These are phyloP conservation scores for Cheilosia vulpina DNA, from an alignment of 2,888 invertebrate genomes.

Conservation along the genomic window DNA sequence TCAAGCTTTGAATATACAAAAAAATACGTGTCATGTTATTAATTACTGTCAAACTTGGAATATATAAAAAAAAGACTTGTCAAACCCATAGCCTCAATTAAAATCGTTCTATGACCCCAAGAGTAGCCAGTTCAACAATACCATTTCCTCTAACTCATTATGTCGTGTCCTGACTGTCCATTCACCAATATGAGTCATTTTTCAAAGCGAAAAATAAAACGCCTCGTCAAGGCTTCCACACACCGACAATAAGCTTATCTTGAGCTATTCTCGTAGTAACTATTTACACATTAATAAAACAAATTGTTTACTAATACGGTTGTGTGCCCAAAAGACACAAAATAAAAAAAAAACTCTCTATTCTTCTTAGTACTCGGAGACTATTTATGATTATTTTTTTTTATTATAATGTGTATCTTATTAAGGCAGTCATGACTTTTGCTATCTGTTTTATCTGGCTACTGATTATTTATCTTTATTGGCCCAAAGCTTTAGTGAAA, in stretches of 20 bases:
- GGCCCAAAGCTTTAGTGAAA: background rate
- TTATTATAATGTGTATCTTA: slow-evolving; percentile 41
- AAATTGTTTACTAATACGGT: slow-evolving; percentile 48
- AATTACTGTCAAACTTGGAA: no score
- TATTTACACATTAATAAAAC: slow-evolving; percentile 54
- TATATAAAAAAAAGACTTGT: background rate
- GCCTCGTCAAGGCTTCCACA: slow-evolving; percentile 9
- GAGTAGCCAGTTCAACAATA: background rate
- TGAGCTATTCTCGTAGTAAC: slow-evolving; percentile 32
- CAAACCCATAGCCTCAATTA: background rate
- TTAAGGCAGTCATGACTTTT: slow-evolving; percentile 27
- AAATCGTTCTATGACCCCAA: background rate
- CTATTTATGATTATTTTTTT: slow-evolving; percentile 24
- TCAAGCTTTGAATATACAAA: no score
- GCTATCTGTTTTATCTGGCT: slow-evolving; percentile 23
- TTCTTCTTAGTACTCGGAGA: background rate
- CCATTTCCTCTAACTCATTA: background rate
- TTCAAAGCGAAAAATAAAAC: background rate
- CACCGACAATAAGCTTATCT: slow-evolving; percentile 42
- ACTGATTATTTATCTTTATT: slow-evolving; percentile 39
- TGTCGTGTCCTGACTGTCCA: slow-evolving; percentile 1
- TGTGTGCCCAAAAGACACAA: slow-evolving; percentile 11
- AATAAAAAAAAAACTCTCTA: background rate
- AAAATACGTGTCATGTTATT: no score
- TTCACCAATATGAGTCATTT: slow-evolving; percentile 10